phyloP scores from a whole-genome alignment of 2,113 vertebrate genomes.

The Ptychochromis oligacanthus region DNA sequence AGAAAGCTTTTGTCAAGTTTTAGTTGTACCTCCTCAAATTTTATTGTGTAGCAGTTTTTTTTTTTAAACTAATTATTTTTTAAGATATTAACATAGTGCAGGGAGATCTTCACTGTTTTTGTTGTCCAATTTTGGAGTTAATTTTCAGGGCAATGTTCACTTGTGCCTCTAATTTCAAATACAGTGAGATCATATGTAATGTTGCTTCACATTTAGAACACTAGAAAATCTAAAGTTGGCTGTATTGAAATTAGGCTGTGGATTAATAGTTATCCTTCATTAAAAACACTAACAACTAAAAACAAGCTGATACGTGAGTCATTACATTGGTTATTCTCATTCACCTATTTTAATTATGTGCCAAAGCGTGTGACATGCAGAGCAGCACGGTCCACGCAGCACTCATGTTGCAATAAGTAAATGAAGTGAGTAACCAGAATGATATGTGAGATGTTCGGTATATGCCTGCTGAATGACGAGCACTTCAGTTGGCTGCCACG shows the following conservation, averaged over 20 bases:
- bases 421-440: slow-evolving; percentile 12
- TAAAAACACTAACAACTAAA: not conserved
- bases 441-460: not conserved
- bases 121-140: too few species aligned
- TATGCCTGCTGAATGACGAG: slow-evolving; percentile 8
- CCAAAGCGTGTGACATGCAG: not conserved
- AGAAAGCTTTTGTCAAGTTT: too few species aligned
- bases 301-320: not conserved
- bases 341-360: slow-evolving; percentile 9
- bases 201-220: not conserved
- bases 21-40: not conserved
- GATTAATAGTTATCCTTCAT: not conserved
- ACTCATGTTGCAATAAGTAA: slow-evolving; percentile 26
- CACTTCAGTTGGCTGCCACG: not conserved
- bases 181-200: not conserved
- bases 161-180: not conserved
- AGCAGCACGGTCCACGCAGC: not conserved
- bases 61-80: too few species aligned
- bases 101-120: too few species aligned
- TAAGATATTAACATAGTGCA: too few species aligned
- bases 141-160: too few species aligned
- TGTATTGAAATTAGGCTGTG: not conserved
- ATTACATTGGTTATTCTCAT: not conserved
- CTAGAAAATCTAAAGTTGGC: not conserved
- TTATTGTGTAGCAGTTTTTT: too few species aligned